Conservation (phyloP, 2,113 vertebrate genomes). For the Nothocercus julius region DNA sequence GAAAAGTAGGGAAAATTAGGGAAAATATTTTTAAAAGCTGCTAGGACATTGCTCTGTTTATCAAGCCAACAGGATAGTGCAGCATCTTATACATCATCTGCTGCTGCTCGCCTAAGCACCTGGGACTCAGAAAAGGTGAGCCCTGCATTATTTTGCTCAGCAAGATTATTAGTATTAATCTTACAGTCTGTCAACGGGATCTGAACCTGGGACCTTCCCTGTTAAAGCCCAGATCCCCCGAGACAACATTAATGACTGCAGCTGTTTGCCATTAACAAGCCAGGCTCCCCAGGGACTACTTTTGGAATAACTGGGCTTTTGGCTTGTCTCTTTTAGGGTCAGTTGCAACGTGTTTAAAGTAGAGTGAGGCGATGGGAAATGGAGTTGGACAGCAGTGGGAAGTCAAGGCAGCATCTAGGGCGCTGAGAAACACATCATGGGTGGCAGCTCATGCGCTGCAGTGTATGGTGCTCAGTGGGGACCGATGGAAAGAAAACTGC, state of each 20-base stretch:
- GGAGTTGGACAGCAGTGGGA: fast-evolving
- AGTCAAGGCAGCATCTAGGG: background rate
- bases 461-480: fast-evolving
- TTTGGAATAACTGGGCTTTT: constrained; percentile 24
- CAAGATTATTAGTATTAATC: constrained; percentile 39
- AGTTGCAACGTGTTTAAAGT: background rate
- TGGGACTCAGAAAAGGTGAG: background rate
- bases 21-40: background rate
- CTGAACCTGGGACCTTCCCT: background rate
- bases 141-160: background rate
- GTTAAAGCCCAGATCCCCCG: background rate
- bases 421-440: fast-evolving
- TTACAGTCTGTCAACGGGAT: constrained; percentile 15
- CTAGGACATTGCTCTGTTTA: background rate
- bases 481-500: constrained; percentile 3
- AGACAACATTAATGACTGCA: constrained; percentile 2
- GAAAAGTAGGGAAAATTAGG: background rate
- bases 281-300: background rate
- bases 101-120: background rate
- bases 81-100: background rate
- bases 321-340: constrained; percentile 6
- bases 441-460: fast-evolving
- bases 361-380: background rate
- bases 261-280: constrained; percentile 48
- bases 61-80: background rate